Base-by-base conservation (phyloP, 2,797 vertebrate genomes). In the Brotula barbata region DNA sequence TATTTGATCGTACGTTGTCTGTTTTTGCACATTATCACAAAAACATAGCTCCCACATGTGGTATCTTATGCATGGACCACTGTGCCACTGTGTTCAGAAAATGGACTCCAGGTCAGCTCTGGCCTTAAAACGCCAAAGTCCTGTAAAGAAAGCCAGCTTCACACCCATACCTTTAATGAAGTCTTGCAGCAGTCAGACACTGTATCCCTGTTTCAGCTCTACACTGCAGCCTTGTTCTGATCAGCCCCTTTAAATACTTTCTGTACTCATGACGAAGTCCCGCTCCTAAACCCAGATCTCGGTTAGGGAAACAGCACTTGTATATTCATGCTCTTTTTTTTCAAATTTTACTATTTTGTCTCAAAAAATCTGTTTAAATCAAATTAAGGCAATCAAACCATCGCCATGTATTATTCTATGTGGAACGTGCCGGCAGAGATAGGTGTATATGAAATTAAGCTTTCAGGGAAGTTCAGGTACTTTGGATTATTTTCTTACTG, bases 151-250 rank as follows among this genome's bases (percentile, higher is more conserved):
- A 66, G 36, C 51, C 40, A 31, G 55, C 68, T 63, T 77, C 68
- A 75, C 68, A 54, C 62, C 44, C 59, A 4, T 54, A 50, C 67
- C 63, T 80, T 68, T 76, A 73, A 77, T 14, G 46, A 41, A 50
- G 54, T 57, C 60, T 31, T 46, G 33, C 57, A 66, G 12, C 68
- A 61, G 75, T 47, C 59, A 68, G 48, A 90, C 86, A 87, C 80
- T 84, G 84, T 60, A 6, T 6, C 76, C 60, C 84, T 90, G 85
- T 88, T 80, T 48, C 7, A 47, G 63, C 69, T 66, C 58, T 68
- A 89, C 85, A 89, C 84, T 87, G 77, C 78, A 0, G 68, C 86
- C 85, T 89, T 89, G 87, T 90, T 86, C 81, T 40, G 48, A 66
- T 8, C 54, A 43, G 58, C 44, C 57, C 53, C 68, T 68, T 75